These are phyloP conservation scores for Archivesica marissinica DNA, from an alignment of 1,140 invertebrate genomes.

Conservation along the genomic window DNA sequence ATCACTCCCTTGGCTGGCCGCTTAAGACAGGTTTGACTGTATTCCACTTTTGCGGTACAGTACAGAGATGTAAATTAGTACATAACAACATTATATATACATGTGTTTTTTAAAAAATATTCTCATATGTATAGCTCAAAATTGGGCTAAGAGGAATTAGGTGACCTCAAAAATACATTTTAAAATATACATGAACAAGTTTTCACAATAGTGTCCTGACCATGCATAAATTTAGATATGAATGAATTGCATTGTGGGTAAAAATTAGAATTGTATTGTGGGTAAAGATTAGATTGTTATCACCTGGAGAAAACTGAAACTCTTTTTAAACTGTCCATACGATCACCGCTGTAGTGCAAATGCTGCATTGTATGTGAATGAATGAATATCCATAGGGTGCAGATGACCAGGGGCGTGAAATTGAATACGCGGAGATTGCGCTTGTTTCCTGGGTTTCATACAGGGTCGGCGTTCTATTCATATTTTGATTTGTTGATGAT, in stretches of 20 bases:
- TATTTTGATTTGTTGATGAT: too few relatives aligned
- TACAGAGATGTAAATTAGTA: too few relatives aligned
- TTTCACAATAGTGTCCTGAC: not conserved
- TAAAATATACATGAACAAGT: not conserved
- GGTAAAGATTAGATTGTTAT: not conserved
- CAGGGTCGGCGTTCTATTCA: too few relatives aligned
- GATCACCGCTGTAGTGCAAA: not conserved
- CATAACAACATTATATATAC: too few relatives aligned
- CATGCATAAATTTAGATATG: not conserved
- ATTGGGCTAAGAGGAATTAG: too few relatives aligned
- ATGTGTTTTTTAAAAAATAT: too few relatives aligned
- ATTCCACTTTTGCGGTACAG: too few relatives aligned
- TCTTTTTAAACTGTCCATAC: not conserved
- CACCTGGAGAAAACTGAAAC: not conserved
- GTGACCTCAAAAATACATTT: not conserved
- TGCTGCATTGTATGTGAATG: not conserved
- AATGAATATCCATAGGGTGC: not conserved
- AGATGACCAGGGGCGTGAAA: not conserved
- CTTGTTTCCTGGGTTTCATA: too few relatives aligned
- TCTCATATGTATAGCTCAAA: too few relatives aligned
- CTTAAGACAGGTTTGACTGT: too few relatives aligned
- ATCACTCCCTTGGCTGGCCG: too few relatives aligned
- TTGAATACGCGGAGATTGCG: too few relatives aligned
- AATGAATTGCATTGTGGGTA: not conserved
- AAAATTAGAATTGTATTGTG: not conserved